These are phyloP conservation scores for Steatornis caripensis DNA, from an alignment of 2,113 vertebrate genomes.

Conservation along the genomic window DNA sequence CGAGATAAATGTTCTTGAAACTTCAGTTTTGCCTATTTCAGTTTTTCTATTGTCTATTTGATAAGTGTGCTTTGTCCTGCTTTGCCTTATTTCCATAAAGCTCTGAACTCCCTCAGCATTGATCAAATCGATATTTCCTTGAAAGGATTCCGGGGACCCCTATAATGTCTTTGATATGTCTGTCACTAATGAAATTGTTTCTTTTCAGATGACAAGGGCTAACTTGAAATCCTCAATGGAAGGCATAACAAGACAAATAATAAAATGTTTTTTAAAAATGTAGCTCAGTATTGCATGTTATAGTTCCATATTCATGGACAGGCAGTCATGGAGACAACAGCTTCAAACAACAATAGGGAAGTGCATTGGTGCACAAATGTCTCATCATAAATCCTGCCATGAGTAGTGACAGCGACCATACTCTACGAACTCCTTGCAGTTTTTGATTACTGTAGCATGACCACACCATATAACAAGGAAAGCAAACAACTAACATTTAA, in stretches of 20 bases:
- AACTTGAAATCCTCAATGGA: not conserved
- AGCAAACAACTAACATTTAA: not conserved
- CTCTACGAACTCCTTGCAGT: not conserved
- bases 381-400: not conserved
- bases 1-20: not conserved
- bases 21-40: not conserved
- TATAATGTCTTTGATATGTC: not conserved
- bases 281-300: not conserved
- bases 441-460: not conserved
- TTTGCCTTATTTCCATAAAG: not conserved
- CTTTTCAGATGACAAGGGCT: not conserved
- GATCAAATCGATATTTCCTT: not conserved
- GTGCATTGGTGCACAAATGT: not conserved
- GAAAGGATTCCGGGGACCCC: not conserved
- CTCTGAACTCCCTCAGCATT: not conserved
- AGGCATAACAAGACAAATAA: not conserved
- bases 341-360: not conserved
- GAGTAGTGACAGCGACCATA: not conserved
- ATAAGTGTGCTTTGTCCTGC: not conserved
- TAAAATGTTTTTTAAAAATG: rapidly evolving
- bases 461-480: not conserved
- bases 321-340: not conserved
- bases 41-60: too few species aligned
- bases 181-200: not conserved
- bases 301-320: not conserved